Evolutionary conservation across 2,113 vertebrate species (phyloP).

Genomic region (Reinhardtius hippoglossoides): DNA sequence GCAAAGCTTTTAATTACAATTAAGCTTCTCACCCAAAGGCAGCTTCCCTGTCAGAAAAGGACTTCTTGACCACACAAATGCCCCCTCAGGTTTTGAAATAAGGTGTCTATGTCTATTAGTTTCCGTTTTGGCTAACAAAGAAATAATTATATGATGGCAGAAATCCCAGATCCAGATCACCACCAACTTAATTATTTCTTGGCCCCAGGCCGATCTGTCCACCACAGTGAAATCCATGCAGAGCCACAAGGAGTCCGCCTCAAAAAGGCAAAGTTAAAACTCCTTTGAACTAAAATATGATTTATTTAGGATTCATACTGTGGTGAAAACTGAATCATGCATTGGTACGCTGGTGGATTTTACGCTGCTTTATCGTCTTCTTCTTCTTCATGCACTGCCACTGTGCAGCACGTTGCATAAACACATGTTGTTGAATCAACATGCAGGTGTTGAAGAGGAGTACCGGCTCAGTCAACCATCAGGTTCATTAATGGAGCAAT

Average conservation of each 20-base stretch:
- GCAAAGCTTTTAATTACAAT: slow-evolving; percentile 23
- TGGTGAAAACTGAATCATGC: neutral
- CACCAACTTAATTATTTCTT: slow-evolving; percentile 52
- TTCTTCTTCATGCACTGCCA: slow-evolving; percentile 5
- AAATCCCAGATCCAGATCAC: slow-evolving; percentile 50
- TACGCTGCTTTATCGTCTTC: neutral
- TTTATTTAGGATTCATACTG: neutral
- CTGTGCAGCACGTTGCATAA: slow-evolving; percentile 2
- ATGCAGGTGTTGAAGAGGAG: neutral
- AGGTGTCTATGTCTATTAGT: slow-evolving; percentile 40
- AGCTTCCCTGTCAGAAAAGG: neutral
- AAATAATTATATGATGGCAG: slow-evolving; percentile 62
- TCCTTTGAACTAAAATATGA: neutral
- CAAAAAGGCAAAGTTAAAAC: neutral
- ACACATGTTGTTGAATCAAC: slow-evolving; percentile 22
- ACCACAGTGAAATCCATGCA: slow-evolving; percentile 21
- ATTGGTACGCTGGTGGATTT: neutral
- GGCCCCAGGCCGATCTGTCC: slow-evolving; percentile 32
- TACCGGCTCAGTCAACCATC: no score
- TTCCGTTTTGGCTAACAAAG: slow-evolving; percentile 48
- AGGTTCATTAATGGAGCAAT: slow-evolving; percentile 6
- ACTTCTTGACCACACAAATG: no score
- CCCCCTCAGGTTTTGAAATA: slow-evolving; percentile 35
- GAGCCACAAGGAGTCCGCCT: slow-evolving; percentile 1
- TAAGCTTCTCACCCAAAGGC: slow-evolving; percentile 26